phyloP scores from a whole-genome alignment of 2,797 vertebrate species.

The Chaenodraco wilsoni region DNA sequence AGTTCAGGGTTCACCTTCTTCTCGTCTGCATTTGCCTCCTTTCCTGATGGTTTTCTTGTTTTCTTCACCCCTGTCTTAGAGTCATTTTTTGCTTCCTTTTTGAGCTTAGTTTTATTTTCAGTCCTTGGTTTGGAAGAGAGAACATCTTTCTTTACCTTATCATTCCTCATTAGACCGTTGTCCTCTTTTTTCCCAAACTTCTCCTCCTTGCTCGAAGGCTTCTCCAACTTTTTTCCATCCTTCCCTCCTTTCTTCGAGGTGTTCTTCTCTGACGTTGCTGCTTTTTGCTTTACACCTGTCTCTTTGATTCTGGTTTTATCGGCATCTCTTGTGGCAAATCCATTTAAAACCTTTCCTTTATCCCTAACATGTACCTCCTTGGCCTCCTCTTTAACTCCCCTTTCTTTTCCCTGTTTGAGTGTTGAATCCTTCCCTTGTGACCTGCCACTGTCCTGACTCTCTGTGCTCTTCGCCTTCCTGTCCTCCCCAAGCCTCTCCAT shows the following conservation, averaged over 20 bases:
- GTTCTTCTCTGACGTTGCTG: conserved; percentile 60
- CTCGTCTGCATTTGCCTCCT: conserved; percentile 68
- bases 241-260: conserved; percentile 74
- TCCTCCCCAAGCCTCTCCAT: conserved; percentile 72
- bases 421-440: conserved; percentile 76
- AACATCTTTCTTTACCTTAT: conserved; percentile 71
- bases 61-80: conserved; percentile 75
- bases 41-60: conserved; percentile 61
- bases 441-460: conserved; percentile 88
- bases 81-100: conserved; percentile 84
- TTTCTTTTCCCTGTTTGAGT: conserved; percentile 70
- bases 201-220: conserved; percentile 71
- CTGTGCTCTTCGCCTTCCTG: conserved; percentile 79
- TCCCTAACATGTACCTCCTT: conserved; percentile 70
- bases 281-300: conserved; percentile 57
- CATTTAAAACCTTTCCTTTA: conserved; percentile 74
- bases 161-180: conserved; percentile 62
- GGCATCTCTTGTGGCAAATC: conserved; percentile 46
- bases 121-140: conserved; percentile 77
- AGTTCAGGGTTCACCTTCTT: conserved; percentile 56
- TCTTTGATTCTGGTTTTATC: conserved; percentile 74
- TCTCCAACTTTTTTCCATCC: conserved; percentile 82
- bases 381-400: conserved; percentile 59
- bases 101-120: conserved; percentile 78
- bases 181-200: conserved; percentile 73